phyloP scores from a whole-genome alignment of 2,888 invertebrate genomes.

The Oscheius sp. region DNA sequence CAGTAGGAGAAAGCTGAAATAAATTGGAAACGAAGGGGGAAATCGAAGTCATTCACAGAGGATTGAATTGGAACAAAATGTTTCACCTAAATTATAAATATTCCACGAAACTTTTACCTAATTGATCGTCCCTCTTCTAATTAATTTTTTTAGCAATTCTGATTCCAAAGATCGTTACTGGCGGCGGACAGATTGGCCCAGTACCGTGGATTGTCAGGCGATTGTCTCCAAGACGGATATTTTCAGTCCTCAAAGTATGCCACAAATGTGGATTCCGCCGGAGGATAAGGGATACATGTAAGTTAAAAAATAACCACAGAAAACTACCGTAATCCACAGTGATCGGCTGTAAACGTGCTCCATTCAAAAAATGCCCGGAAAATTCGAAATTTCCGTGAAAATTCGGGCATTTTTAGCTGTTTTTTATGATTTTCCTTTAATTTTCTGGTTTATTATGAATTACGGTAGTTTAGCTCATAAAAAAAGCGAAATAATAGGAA shows the following conservation, averaged over 20 bases:
- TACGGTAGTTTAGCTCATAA: too few species aligned
- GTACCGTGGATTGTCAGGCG: conserved; percentile 54
- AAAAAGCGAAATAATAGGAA: not conserved
- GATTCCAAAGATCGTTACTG: conserved; percentile 40
- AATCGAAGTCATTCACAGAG: too few species aligned
- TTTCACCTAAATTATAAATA: too few species aligned
- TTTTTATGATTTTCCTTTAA: not conserved
- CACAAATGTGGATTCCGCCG: conserved; percentile 80
- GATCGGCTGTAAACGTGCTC: conserved; percentile 1
- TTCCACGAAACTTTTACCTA: not conserved
- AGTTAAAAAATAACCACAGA: conserved; percentile 24
- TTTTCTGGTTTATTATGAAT: not conserved
- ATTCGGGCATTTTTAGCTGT: not conserved
- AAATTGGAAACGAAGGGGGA: too few species aligned
- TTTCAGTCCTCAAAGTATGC: conserved; percentile 74
- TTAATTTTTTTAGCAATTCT: not conserved
- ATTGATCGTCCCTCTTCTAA: not conserved
- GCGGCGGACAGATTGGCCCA: conserved; percentile 62
- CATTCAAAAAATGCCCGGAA: too few species aligned
- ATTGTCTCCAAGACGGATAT: conserved; percentile 55
- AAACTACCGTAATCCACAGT: not conserved
- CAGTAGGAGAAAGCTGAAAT: too few species aligned
- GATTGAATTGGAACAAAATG: too few species aligned
- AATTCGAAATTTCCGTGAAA: too few species aligned
- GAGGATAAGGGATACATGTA: conserved; percentile 81